A percentile compares a stretch with the other conserved stretches of the same genome.
Conservation (phyloP, 2,888 invertebrate genomes). For the Amphipoea lucens region DNA sequence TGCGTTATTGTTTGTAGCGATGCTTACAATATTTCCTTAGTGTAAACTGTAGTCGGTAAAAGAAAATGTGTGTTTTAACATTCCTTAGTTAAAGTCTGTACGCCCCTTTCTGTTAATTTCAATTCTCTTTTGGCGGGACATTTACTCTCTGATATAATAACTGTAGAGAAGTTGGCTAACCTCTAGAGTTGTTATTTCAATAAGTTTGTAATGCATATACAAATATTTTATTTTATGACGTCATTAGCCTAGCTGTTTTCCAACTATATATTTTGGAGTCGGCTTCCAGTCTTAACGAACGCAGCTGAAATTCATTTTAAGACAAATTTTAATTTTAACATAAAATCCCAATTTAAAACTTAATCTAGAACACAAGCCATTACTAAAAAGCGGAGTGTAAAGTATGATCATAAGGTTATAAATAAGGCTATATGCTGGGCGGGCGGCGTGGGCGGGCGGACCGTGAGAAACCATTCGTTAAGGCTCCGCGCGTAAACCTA, state of each 20-base stretch:
- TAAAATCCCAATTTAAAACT: slow-evolving; percentile 11
- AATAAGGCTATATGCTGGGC: slow-evolving; percentile 63
- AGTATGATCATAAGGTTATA: slow-evolving; percentile 61
- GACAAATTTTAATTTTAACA: slow-evolving; percentile 2
- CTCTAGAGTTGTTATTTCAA: neutral
- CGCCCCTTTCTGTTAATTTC: neutral
- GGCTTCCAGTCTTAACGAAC: neutral
- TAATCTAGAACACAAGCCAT: slow-evolving; percentile 28
- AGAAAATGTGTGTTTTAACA: neutral
- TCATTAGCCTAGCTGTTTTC: too few relatives aligned
- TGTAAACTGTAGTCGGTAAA: neutral
- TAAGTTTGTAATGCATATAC: neutral
- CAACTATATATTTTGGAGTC: neutral
- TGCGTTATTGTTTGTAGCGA: neutral
- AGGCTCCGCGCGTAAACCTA: slow-evolving; percentile 40
- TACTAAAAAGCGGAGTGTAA: slow-evolving; percentile 58
- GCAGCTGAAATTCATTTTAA: neutral
- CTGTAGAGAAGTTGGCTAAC: neutral
- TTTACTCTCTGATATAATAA: neutral
- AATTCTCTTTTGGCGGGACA: neutral
- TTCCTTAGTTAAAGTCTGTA: neutral
- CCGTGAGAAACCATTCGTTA: slow-evolving; percentile 71
- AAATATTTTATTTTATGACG: neutral
- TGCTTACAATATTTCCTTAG: neutral
- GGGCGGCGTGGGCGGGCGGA: slow-evolving; percentile 71